Base-by-base conservation (phyloP, 2,113 vertebrate species). In the Acanthisitta chloris region DNA sequence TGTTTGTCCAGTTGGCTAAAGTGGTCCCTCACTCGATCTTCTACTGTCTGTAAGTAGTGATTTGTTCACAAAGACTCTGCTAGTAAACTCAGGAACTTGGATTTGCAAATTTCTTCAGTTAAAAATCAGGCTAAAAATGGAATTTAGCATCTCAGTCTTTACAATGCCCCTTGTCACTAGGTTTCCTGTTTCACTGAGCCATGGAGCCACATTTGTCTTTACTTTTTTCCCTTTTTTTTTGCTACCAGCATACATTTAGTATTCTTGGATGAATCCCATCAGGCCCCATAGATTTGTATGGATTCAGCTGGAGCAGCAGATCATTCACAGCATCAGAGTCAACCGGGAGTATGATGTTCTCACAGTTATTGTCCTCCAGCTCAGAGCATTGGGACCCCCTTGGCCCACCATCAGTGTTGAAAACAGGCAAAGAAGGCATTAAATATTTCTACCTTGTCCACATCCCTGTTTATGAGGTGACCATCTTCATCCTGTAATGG, bases 161-260 rank as follows among this genome's bases (percentile, higher is more conserved):
- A 51, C 19, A 10, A 23, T 19, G 10, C 15, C 36, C 13, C 33
- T 9, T 52, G 12, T 20, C 36, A 71, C 8, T 12, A 21, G 4
- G 2, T 62, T 72, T 77, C 38, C 31, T 17, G 6, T 51, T n/a
- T 18, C 57, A 61, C 34, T 61, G 78, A 80, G 62, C 7, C 4
- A 5, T 21, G 9, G 10, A 17, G 10, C 4, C 8, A 5, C 0
- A 0, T 51, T 79, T 91, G 42, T 26, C 29, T 66, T 74, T 29
- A 7, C 4, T 21, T 4, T 0, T 24, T 76, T 74, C n/a, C n/a
- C n/a, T 72, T 57, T 71, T 38, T 61, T 78, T 45, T 45, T 73
- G 6, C 45, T 24, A n/a, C 29, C 33, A 46, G 2, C 7, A 36
- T 49, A 49, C 1, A 1, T 51, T n/a, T n/a, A n/a, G n/a, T n/a